Evolutionary conservation across 1,140 invertebrate species (phyloP).

Genomic region (Drosophila santomea): DNA sequence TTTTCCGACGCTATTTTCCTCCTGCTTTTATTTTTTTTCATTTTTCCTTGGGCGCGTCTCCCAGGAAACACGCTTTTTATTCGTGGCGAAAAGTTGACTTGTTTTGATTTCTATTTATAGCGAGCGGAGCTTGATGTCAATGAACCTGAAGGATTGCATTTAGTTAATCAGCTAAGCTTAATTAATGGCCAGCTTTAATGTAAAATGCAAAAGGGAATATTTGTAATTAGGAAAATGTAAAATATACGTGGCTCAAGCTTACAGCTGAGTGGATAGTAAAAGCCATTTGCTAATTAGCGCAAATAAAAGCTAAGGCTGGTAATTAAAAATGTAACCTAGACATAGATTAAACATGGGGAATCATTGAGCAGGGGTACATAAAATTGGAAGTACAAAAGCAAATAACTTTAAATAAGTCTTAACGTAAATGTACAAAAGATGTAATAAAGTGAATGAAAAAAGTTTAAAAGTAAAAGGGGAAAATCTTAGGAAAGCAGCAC

Average conservation of each 20-base stretch:
- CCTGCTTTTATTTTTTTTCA: slow-evolving; percentile 8
- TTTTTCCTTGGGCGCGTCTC: slow-evolving; percentile 63
- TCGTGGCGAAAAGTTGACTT: slow-evolving; percentile 46
- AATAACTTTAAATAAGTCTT: not conserved
- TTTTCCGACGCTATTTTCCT: slow-evolving; percentile 33
- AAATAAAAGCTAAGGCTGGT: not conserved
- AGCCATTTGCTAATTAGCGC: not conserved
- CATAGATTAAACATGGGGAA: not conserved
- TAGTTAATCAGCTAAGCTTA: slow-evolving; percentile 35
- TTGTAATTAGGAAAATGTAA: not conserved
- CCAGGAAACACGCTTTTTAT: slow-evolving; percentile 56
- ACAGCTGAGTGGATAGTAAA: not conserved
- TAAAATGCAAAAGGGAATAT: not conserved
- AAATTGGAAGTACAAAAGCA: not conserved
- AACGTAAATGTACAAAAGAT: not conserved
- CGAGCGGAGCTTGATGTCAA: slow-evolving; percentile 33
- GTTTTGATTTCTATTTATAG: slow-evolving; percentile 64
- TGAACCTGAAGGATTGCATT: slow-evolving; percentile 48
- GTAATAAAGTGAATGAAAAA: slow-evolving; percentile 5
- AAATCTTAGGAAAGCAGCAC: not conserved
- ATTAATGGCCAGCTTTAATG: slow-evolving; percentile 15
- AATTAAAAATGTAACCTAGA: no score
- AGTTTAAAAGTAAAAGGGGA: not conserved
- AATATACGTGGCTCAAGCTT: no score
- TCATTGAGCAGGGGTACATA: not conserved